Evolutionary conservation across 2,888 invertebrate species (phyloP), one percentile per base, ranked within the genome.

Genomic region (Ditula angustiorana): DNA sequence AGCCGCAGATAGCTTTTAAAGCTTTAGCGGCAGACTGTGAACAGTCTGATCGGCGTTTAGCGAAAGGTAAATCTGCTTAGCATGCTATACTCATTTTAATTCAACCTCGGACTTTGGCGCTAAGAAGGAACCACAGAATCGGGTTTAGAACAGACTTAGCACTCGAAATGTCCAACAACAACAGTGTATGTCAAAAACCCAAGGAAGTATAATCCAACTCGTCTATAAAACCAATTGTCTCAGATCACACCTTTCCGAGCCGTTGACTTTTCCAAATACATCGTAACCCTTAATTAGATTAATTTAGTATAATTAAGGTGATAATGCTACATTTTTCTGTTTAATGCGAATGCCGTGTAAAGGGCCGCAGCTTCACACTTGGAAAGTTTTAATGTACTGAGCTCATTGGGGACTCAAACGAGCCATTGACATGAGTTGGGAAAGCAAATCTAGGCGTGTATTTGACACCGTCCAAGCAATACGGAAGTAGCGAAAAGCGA

Each of bases 321-420:
- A 50, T 57, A 56, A 49, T 57, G 50, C 37, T 73, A 77, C 74
- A 82, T 87, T 86, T 88, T 86, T 86, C 77, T 78, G 79, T 80
- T 72, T 87, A 86, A 90, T 88, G 89, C 80, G 79, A 79, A 83
- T 83, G 75, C 80, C 86, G 66, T 88, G 86, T 87, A 79, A 13
- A 55, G 58, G 74, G 70, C 70, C 66, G 33, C 46, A 19, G 33
- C 24, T 24, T 41, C 23, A 28, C 44, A 41, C 46, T 59, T 58
- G 55, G 46, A 83, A 90, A 90, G 86, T 90, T 91, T 90, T 89
- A 90, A 91, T 89, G 89, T 74, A 74, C 71, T 69, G 28, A 24
- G n/a, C 52, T 21, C 50, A 47, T 21, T 37, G 55, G 47, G 61
- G 35, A 47, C 70, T 69, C 68, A 75, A 76, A 76, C 72, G 74